phyloP scores from a whole-genome alignment of 1,140 invertebrate species.

The Planococcus citri region DNA sequence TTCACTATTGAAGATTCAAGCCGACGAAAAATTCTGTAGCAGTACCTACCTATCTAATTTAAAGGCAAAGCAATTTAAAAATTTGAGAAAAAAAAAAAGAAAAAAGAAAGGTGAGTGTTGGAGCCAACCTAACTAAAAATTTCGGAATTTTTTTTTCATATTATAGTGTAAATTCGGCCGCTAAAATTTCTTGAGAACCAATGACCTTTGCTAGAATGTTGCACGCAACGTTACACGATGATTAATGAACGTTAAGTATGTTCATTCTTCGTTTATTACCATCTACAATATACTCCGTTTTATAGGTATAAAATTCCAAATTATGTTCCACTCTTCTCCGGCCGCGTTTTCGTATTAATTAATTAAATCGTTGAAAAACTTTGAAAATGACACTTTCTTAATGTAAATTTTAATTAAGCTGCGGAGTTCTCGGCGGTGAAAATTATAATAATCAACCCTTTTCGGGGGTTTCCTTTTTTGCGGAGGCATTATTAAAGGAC shows the following conservation, averaged over 20 bases:
- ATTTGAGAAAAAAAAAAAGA: no score
- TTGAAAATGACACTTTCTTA: constrained; percentile 18
- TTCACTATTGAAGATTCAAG: no score
- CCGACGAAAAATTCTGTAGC: no score
- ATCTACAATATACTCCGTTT: constrained; percentile 10
- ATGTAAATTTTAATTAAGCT: constrained; percentile 20
- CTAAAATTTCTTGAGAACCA: neutral
- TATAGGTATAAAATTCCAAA: constrained; percentile 20
- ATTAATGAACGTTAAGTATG: constrained; percentile 19
- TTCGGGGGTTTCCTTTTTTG: constrained; percentile 9
- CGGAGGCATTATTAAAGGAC: constrained; percentile 20
- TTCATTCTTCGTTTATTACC: constrained; percentile 17
- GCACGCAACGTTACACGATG: constrained; percentile 11
- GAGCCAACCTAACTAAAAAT: no score
- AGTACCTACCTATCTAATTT: no score
- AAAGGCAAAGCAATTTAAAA: no score
- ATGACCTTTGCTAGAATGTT: neutral
- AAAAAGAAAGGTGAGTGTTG: no score
- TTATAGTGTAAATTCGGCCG: neutral
- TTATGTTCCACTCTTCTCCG: neutral
- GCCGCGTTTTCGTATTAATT: neutral
- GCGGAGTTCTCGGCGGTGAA: neutral
- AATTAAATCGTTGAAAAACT: constrained; percentile 20
- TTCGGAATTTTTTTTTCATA: no score
- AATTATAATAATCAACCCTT: constrained; percentile 20